Evolutionary conservation across 2,113 vertebrate species (phyloP).

Genomic region (Vulpes ferrilata): DNA sequence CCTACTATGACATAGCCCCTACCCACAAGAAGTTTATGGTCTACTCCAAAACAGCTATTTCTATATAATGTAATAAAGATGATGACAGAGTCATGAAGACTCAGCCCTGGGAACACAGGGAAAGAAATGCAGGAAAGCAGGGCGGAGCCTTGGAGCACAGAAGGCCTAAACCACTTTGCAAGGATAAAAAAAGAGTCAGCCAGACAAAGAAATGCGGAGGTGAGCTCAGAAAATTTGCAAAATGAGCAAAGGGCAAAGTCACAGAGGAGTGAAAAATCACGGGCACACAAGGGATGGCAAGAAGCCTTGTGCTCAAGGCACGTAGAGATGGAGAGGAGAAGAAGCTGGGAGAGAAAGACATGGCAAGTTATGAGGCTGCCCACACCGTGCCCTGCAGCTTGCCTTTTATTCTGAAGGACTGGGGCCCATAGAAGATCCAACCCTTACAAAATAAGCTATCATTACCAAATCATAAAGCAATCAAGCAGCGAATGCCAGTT

Average conservation of each 20-base stretch:
- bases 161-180: not conserved
- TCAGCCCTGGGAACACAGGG: not conserved
- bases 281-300: too few relatives aligned
- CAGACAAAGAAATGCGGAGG: too few relatives aligned
- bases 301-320: too few relatives aligned
- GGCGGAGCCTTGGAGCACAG: not conserved
- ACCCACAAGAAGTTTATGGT: not conserved
- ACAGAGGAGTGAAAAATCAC: not conserved
- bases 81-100: not conserved
- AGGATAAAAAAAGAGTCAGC: too few relatives aligned
- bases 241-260: not conserved
- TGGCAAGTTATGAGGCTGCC: not conserved
- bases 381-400: not conserved
- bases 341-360: not conserved
- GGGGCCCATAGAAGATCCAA: not conserved
- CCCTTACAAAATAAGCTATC: not conserved
- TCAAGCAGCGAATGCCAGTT: not conserved
- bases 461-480: not conserved
- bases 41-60: not conserved
- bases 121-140: not conserved
- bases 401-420: not conserved
- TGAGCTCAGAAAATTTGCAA: not conserved
- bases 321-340: too few relatives aligned
- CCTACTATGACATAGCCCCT: not conserved
- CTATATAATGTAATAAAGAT: not conserved